Evolutionary conservation across 2,888 invertebrate genomes (phyloP).

Genomic region (Sicus ferrugineus): DNA sequence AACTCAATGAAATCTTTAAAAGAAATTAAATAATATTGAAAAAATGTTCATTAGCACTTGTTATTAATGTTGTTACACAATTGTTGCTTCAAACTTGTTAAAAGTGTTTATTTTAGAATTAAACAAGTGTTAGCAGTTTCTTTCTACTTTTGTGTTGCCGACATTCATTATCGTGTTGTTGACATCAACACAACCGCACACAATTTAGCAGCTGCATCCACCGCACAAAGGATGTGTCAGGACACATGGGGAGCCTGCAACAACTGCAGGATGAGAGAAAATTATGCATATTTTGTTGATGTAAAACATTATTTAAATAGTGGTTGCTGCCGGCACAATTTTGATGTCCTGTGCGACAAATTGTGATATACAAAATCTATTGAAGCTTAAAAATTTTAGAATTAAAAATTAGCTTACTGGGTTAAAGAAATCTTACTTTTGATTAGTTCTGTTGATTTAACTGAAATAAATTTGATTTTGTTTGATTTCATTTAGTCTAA

Average conservation of each 20-base stretch:
- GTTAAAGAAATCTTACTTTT: too few species aligned
- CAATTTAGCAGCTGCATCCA: background rate
- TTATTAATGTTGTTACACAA: background rate
- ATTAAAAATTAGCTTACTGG: too few species aligned
- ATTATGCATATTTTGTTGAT: slow-evolving; percentile 15
- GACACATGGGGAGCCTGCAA: slow-evolving; percentile 12
- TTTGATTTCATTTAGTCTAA: too few species aligned
- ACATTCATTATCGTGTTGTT: slow-evolving; percentile 17
- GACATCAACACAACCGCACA: background rate
- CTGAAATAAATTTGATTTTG: too few species aligned
- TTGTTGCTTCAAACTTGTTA: slow-evolving; percentile 12
- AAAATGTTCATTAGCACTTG: background rate
- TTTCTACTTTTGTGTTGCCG: slow-evolving; percentile 4
- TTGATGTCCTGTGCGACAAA: background rate
- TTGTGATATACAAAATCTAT: background rate
- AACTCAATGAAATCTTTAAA: too few species aligned
- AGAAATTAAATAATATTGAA: too few species aligned
- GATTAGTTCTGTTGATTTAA: too few species aligned
- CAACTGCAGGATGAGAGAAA: background rate
- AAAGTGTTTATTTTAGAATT: slow-evolving; percentile 2
- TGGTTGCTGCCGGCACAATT: background rate
- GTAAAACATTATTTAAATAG: background rate
- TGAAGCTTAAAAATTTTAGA: too few species aligned
- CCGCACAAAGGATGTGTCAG: background rate
- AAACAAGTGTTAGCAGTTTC: slow-evolving; percentile 13